Conservation (phyloP, 2,888 invertebrate genomes). For the Caenorhabditis macrosperma region DNA sequence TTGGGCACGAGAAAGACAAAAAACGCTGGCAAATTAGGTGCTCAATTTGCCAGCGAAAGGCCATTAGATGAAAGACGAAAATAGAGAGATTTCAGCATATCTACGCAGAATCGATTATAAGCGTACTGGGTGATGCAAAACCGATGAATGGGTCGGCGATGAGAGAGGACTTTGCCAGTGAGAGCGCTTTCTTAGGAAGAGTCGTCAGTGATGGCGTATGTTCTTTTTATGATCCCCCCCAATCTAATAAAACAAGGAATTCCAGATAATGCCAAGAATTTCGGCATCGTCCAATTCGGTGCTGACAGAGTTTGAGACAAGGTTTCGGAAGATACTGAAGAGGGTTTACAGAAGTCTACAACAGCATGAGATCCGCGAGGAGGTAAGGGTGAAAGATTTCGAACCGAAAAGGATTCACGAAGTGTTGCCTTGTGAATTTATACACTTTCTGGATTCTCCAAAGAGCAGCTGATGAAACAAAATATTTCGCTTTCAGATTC, state of each 20-base stretch:
- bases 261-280: slow-evolving; percentile 74
- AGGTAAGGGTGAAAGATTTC: slow-evolving; percentile 58
- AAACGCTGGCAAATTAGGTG: not conserved
- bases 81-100: slow-evolving; percentile 34
- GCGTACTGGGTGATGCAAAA: slow-evolving; percentile 20
- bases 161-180: slow-evolving; percentile 61
- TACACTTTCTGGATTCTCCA: not conserved
- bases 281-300: slow-evolving; percentile 66
- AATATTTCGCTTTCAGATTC: too few relatives aligned
- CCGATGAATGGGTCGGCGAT: slow-evolving; percentile 43
- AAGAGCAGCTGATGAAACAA: not conserved
- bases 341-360: slow-evolving; percentile 78
- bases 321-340: slow-evolving; percentile 77
- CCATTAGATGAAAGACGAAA: not conserved
- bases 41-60: not conserved
- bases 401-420: too few relatives aligned
- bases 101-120: slow-evolving; percentile 52
- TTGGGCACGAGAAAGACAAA: slow-evolving; percentile 17
- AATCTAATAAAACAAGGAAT: not conserved
- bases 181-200: slow-evolving; percentile 71
- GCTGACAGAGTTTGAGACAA: slow-evolving; percentile 76
- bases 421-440: not conserved
- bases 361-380: slow-evolving; percentile 79
- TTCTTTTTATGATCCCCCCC: not conserved
- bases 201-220: slow-evolving; percentile 74